Base-by-base conservation (phyloP, 2,888 invertebrate genomes). In the Eupithecia exiguata region DNA sequence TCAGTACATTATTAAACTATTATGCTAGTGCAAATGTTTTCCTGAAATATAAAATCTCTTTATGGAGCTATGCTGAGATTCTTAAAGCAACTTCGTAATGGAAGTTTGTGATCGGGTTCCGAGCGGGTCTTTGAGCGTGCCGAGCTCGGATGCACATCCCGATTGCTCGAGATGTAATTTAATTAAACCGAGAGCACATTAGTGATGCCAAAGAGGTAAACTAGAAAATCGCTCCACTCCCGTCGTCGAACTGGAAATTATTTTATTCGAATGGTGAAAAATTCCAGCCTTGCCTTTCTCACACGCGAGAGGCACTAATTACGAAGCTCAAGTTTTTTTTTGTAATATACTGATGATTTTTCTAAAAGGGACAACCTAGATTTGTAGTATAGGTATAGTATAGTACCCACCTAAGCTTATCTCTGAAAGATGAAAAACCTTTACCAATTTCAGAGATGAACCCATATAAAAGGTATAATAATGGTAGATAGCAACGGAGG, bases 101-200 rank as follows among this genome's bases (percentile, higher is more conserved):
- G 75, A 76, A 79, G 73, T 77, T 75, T 72, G 79, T 74, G 76
- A 77, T 77, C 71, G 65, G 40, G 66, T 38, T 40, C 66, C 65
- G 72, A 61, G 73, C 78, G 77, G 79, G 80, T 84, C 86, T 88
- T 87, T 87, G 84, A 86, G 80, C 79, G 77, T 38, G 63, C 66
- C 65, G 40, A 71, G 78, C 78, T 80, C 77, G 77, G 72, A 80
- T 86, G 86, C 86, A 87, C 82, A 85, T 84, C 84, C 85, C 84
- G 84, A 88, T 88, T 84, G 84, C 84, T 84, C 80, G 80, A 85
- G 81, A 84, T 81, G 87, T 90, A 91, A 92, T 92, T 91, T 89
- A 91, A 93, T 92, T 92, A 92, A 89, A 89, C 79, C 83, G 84
- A 89, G 87, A 86, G 85, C 81, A 85, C 87, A 87, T 91, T 89